Conservation (phyloP, 2,888 invertebrate genomes). For the Caenorhabditis sp. region DNA sequence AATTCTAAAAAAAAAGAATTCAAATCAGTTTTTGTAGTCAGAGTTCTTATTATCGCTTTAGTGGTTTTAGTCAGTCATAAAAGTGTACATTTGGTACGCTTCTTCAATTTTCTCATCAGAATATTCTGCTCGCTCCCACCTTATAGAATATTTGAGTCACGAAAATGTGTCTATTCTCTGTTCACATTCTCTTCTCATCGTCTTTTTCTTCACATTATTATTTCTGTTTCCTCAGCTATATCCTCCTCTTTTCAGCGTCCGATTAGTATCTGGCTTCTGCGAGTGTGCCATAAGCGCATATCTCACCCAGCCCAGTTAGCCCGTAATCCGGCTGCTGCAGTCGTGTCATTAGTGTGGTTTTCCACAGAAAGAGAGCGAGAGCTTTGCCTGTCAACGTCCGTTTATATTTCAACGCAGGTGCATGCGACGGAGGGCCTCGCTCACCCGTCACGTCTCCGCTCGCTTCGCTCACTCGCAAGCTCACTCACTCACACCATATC, state of each 20-base stretch:
- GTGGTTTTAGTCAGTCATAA: background rate
- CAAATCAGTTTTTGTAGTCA: too few species aligned
- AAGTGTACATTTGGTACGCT: background rate
- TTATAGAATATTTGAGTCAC: conserved; percentile 5
- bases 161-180: background rate
- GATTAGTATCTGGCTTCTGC: background rate
- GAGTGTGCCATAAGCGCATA: conserved; percentile 4
- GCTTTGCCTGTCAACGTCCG: background rate
- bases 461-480: conserved; percentile 5
- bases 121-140: background rate
- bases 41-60: too few species aligned
- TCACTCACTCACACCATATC: conserved; percentile 18
- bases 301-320: conserved; percentile 3
- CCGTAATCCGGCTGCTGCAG: background rate
- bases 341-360: background rate
- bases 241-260: background rate
- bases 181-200: background rate
- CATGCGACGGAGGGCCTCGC: background rate
- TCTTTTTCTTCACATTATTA: too few species aligned
- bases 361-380: background rate
- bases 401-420: conserved; percentile 8
- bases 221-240: background rate
- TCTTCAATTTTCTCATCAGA: background rate
- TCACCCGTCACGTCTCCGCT: conserved; percentile 1
- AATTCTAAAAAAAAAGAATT: too few species aligned